Evolutionary conservation across 2,797 vertebrate genomes (phyloP), one percentile per base, ranked within the genome.

Genomic region (Eutrigla gurnardus): DNA sequence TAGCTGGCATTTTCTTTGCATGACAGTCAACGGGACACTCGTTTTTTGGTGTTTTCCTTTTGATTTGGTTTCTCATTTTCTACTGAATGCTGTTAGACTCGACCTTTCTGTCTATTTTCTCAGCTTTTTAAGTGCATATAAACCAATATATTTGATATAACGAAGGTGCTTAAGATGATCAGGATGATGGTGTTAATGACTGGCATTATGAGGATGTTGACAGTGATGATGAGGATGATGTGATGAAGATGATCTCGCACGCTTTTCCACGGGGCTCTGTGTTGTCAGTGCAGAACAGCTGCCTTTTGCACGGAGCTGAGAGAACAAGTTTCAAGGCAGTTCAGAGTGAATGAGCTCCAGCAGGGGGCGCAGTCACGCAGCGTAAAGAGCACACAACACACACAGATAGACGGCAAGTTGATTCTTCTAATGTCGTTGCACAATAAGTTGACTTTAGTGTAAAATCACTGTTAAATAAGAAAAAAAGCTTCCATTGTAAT

Each of bases 81-180:
- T 94, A 93, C 93, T 93, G 92, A 94, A 94, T 94, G 92, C 93
- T 90, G 88, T 82, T 93, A 85, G 85, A 90, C 87, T 90, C 84
- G 12, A 90, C 72, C 82, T 92, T 90, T 93, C 89, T 91, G 70
- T 89, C 83, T 89, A 80, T 93, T 93, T 94, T 92, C 91, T 89
- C 86, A 89, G 93, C 93, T 93, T 89, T 94, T 90, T 91, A 93
- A 93, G 89, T 90, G 92, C 92, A 91, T 91, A 93, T 82, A 90
- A 78, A 25, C 25, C 25, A 25, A 86, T 92, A 92, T 94, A 94
- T 95, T 93, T 93, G 81, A 91, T 87, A 85, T 88, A 81, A 87
- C 65, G 78, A 90, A 89, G 88, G 32, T 32, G 40, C 25, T 25
- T 25, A 25, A 25, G 25, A 86, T 70, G 77, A 79, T 69, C 84